Evolutionary conservation across 2,797 vertebrate genomes (phyloP), one percentile per base, ranked within the genome.

Genomic region (Chrosomus eos): DNA sequence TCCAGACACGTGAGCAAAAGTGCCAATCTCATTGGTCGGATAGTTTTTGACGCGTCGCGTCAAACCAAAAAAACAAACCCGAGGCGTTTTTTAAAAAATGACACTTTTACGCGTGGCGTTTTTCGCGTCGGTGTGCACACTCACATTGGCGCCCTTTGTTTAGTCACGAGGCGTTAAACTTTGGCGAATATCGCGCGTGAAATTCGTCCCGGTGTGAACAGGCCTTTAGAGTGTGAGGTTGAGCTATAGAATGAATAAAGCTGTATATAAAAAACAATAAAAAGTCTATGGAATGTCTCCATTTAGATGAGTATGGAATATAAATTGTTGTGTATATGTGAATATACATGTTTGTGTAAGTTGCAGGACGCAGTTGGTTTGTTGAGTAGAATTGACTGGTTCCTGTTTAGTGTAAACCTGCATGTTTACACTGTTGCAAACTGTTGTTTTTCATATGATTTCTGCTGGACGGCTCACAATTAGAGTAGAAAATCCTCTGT

Each of bases 401-500:
- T 33, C 23, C 5, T 31, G 43, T 26, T 31, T 31, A 28, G 19
- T 53, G 28, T 18, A 51, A 33, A 33, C 19, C 43, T 80, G 78
- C 28, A 36, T 67, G 13, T 67, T 33, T 51, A 8, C 48, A n/a
- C 21, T 16, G 21, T 33, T 51, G 7, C 45, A 67, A 18, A 48
- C 62, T 68, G 45, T 36, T 80, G 43, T 68, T 68, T 45, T 55
- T 33, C 28, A 40, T 18, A 13, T 21, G 0, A 40, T 55, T n/a
- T 40, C n/a, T 19, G 1, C 36, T 40, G 36, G 67, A 60, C 43
- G 16, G 28, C 28, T 28, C 55, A 64, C 36, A 78, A 64, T 78
- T 66, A 48, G 43, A 36, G 58, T n/a, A 28, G 67, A 26, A 81
- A 43, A 58, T 81, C 66, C 66, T 70, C 48, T 40, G 66, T 3